Conservation (phyloP, 2,113 vertebrate species). For the Glareola pratincola region DNA sequence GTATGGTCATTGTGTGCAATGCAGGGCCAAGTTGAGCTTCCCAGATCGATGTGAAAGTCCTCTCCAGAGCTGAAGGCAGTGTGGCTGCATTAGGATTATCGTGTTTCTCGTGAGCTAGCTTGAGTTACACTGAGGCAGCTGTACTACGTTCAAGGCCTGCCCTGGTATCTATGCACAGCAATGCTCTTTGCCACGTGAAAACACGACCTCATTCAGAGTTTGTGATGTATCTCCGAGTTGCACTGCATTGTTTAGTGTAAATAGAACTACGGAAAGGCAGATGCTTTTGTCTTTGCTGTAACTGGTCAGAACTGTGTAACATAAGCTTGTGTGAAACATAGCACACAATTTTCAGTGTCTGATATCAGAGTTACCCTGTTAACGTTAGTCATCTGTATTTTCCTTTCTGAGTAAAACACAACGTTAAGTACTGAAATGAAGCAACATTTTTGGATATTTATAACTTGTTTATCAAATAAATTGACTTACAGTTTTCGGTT, state of each 20-base stretch:
- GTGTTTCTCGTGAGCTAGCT: neutral
- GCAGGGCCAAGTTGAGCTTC: neutral
- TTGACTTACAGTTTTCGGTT: neutral
- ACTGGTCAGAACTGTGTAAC: neutral
- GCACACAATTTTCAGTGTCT: neutral
- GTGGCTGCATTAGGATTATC: neutral
- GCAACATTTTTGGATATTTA: neutral
- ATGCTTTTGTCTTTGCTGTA: neutral
- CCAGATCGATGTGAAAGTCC: neutral
- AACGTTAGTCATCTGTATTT: accelerated
- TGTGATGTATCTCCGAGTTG: neutral
- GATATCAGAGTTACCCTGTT: neutral
- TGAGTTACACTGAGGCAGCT: neutral
- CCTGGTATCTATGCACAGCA: neutral
- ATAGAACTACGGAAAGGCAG: neutral
- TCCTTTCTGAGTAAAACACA: neutral
- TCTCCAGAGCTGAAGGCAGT: neutral
- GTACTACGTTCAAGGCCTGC: neutral
- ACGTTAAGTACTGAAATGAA: neutral
- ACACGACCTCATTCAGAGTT: neutral
- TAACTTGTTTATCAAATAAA: neutral
- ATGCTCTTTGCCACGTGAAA: neutral
- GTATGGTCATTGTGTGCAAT: accelerated
- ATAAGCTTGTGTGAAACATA: neutral
- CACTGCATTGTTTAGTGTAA: neutral